A percentile compares a stretch with the other conserved stretches of the same genome.
Evolutionary conservation across 1,140 invertebrate genomes (phyloP).

Genomic region (Heliconius eleuchia): DNA sequence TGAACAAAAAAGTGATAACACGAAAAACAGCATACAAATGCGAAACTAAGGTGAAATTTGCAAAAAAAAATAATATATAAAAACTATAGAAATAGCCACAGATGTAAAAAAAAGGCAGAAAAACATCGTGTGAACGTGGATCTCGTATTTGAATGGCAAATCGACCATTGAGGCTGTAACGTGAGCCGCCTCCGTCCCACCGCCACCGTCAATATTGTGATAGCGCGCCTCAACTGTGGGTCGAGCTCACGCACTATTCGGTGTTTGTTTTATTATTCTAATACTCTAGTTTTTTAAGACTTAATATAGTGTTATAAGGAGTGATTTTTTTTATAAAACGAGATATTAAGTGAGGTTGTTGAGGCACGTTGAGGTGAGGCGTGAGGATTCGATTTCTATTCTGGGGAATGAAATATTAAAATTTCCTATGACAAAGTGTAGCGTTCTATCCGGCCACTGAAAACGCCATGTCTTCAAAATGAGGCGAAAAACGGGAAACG

Average conservation of each 20-base stretch:
- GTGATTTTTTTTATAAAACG: no score
- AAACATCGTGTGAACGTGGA: conserved; percentile 16
- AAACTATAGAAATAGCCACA: conserved; percentile 3
- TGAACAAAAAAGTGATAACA: no score
- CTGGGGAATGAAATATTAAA: no score
- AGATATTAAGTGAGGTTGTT: no score
- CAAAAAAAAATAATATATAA: neutral
- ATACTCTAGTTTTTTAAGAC: neutral
- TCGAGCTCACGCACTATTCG: no score
- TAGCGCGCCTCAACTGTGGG: neutral
- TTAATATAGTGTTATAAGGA: neutral
- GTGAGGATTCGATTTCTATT: no score
- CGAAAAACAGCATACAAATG: no score
- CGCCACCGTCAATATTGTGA: conserved; percentile 19
- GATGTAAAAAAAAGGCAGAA: conserved; percentile 8
- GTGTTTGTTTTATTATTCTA: neutral
- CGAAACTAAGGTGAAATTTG: neutral
- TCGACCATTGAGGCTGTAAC: conserved; percentile 18
- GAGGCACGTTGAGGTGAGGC: no score
- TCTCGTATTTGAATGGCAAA: conserved; percentile 2
- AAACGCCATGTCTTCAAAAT: no score
- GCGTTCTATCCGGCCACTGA: no score
- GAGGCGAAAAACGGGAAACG: no score
- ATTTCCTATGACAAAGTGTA: no score
- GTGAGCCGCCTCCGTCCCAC: conserved; percentile 2